Evolutionary conservation across 2,797 vertebrate species (phyloP).

Genomic region (Hydrolagus colliei): DNA sequence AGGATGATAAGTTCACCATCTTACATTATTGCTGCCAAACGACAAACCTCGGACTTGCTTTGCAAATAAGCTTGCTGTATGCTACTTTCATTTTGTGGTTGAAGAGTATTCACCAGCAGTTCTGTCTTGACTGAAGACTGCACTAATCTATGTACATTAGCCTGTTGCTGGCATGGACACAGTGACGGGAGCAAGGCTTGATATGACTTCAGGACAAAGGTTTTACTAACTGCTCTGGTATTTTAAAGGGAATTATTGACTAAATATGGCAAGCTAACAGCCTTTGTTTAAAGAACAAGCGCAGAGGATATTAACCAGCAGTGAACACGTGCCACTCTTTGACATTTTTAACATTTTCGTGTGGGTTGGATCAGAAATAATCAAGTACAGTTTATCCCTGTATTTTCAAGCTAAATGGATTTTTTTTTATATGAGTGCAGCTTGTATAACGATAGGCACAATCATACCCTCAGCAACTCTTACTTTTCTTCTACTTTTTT

Average conservation of each 20-base stretch:
- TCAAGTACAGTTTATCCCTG: not conserved
- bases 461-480: not conserved
- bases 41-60: not conserved
- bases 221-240: not conserved
- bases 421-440: not conserved
- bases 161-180: not conserved
- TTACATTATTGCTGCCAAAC: not conserved
- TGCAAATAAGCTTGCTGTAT: not conserved
- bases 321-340: not conserved
- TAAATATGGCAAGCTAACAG: not conserved
- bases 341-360: not conserved
- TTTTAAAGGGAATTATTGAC: slow-evolving; percentile 9
- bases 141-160: not conserved
- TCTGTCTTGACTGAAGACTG: not conserved
- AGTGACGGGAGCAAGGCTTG: not conserved
- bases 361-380: not conserved
- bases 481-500: not conserved
- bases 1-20: not conserved
- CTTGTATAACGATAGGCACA: not conserved
- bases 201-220: not conserved
- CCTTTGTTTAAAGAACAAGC: slow-evolving; percentile 4
- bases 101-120: not conserved
- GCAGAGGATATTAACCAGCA: not conserved
- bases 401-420: not conserved
- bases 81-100: not conserved